Evolutionary conservation across 1,140 invertebrate genomes (phyloP), one percentile per base, ranked within the genome.

Genomic region (Hetaerina americana): DNA sequence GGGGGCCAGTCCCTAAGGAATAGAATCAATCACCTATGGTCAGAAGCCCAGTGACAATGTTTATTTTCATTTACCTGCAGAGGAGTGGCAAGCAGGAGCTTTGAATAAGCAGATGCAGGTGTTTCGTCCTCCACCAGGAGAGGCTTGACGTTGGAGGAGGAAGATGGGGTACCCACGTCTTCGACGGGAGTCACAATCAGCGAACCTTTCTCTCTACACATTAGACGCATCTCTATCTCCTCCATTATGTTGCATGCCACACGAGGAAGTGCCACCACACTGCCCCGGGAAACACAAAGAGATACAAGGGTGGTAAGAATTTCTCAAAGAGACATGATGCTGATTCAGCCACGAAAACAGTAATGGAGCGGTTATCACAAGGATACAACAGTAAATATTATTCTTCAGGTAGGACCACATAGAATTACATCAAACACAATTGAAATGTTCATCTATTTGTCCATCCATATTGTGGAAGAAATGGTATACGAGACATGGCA

Each of bases 161-260:
- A 10, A 1, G 76, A 76, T 27, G 79, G 78, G 66, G 79, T 25
- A 57, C 72, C 72, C 25, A 77, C 76, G 28, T 79, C 75, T 49
- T 77, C 74, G 31, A 85, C 87, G 28, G 91, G 88, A 72, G 90
- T 86, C 26, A 92, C 88, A 68, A 90, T 83, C 6, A 92, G 85
- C 3, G 90, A 92, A 22, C 90, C 91, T 75, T 90, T 89, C 74
- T 90, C 85, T 26, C 94, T 88, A 76, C 90, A 90, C 90, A 98
- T 97, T 73, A 98, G 82, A 75, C 89, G 87, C 82, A 98, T 87
- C 28, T 86, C 90, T 25, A 98, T 88, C 26, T 81, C 82, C 73
- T 92, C 88, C 66, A 88, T 90, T 73, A 90, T 84, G 73, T 87
- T 87, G 71, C 87, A 85, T 0, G 84, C 81, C n/a, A 78, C 80